phyloP scores from a whole-genome alignment of 2,797 vertebrate species.

The Lutjanus argentimaculatus region DNA sequence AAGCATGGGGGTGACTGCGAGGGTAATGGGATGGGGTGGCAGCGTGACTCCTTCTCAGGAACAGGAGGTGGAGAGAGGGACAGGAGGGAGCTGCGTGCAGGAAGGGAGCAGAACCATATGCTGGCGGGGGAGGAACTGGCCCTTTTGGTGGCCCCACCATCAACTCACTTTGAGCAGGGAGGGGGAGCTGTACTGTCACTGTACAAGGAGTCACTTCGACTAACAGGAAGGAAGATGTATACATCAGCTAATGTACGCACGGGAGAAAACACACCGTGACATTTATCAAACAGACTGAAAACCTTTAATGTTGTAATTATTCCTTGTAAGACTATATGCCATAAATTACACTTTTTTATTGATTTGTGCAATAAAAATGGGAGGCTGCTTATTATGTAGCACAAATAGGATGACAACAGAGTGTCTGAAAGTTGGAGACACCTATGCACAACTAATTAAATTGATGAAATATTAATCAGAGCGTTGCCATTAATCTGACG shows the following conservation, averaged over 20 bases:
- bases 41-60: slow-evolving; percentile 39
- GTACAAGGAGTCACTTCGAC: slow-evolving; percentile 27
- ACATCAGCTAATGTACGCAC: slow-evolving; percentile 43
- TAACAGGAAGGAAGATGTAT: slow-evolving; percentile 48
- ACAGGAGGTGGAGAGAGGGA: slow-evolving; percentile 41
- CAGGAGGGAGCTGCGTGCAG: slow-evolving; percentile 54
- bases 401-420: slow-evolving; percentile 40
- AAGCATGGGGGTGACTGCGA: slow-evolving; percentile 57
- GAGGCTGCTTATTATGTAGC: slow-evolving; percentile 17
- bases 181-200: slow-evolving; percentile 6
- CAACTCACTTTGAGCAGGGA: slow-evolving; percentile 51
- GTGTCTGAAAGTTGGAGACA: slow-evolving; percentile 24
- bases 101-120: slow-evolving; percentile 46
- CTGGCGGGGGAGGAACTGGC: slow-evolving; percentile 56
- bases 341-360: slow-evolving; percentile 37
- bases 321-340: slow-evolving; percentile 8
- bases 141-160: slow-evolving; percentile 56
- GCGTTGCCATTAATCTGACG: slow-evolving; percentile 41
- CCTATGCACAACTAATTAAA: slow-evolving; percentile 48
- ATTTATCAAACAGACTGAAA: slow-evolving; percentile 56
- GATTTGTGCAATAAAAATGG: slow-evolving; percentile 23
- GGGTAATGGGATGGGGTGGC: slow-evolving; percentile 65
- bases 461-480: slow-evolving; percentile 59
- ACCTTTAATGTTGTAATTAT: slow-evolving; percentile 43
- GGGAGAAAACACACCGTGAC: slow-evolving; percentile 11